Evolutionary conservation across 1,140 invertebrate species (phyloP).

Genomic region (Neotoxoptera formosana): DNA sequence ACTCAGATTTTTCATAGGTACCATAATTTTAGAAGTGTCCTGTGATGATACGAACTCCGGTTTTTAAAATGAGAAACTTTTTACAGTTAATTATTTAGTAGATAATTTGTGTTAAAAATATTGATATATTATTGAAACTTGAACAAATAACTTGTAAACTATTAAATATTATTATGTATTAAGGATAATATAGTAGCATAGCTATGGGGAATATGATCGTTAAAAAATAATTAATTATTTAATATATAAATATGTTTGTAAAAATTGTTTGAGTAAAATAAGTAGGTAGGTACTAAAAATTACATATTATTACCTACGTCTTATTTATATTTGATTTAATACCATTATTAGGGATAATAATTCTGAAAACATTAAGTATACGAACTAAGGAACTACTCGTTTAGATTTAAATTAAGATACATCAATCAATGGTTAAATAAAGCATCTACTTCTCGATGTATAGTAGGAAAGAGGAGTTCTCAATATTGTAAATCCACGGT

Average conservation of each 20-base stretch:
- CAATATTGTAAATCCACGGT: not conserved
- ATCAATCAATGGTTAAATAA: not conserved
- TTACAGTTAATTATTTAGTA: not conserved
- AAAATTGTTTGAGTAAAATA: no score
- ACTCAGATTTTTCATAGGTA: not conserved
- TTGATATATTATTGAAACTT: not conserved
- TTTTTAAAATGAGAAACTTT: not conserved
- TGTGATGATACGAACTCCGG: not conserved
- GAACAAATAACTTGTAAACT: no score
- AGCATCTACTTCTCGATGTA: not conserved
- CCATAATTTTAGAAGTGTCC: not conserved
- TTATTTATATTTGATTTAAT: not conserved
- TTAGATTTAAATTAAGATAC: not conserved
- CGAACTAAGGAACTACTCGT: not conserved
- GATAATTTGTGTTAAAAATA: not conserved
- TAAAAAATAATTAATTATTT: no score
- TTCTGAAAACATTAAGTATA: not conserved
- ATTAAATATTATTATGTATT: no score
- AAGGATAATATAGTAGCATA: not conserved
- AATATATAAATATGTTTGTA: no score
- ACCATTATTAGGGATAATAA: not conserved
- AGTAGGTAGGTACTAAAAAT: not conserved
- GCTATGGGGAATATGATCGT: no score
- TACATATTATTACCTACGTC: not conserved
- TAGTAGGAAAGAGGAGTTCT: not conserved